Evolutionary conservation across 2,888 invertebrate species (phyloP).

Genomic region (Blastobasis lacticolella): DNA sequence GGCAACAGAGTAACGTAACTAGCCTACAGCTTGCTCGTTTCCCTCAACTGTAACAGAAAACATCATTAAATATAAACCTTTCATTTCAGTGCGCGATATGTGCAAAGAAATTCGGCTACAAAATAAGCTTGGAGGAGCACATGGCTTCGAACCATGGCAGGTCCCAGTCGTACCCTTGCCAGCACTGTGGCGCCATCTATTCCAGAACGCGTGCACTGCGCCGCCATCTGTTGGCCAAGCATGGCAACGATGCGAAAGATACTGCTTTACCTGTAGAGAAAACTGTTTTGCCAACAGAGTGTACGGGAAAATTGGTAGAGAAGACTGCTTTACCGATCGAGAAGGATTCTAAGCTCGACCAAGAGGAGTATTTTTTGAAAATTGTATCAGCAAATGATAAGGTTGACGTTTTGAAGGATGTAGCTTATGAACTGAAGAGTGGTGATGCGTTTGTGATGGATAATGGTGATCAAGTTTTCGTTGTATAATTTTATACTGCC

Average conservation of each 20-base stretch:
- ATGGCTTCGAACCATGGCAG: too few relatives aligned
- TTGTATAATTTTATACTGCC: too few relatives aligned
- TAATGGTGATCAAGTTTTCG: too few relatives aligned
- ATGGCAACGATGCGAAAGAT: conserved; percentile 23
- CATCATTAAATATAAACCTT: conserved; percentile 58
- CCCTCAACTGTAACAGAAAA: conserved; percentile 26
- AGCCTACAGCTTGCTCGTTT: conserved; percentile 49
- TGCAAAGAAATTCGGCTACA: too few relatives aligned
- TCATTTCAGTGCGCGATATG: conserved; percentile 30
- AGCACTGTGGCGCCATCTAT: conserved; percentile 46
- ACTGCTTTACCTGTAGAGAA: too few relatives aligned
- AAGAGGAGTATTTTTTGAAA: neutral
- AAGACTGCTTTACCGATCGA: too few relatives aligned
- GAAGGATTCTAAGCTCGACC: too few relatives aligned
- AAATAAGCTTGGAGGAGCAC: too few relatives aligned
- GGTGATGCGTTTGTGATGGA: too few relatives aligned
- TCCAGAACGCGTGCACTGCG: conserved; percentile 39
- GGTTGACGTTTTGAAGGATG: neutral
- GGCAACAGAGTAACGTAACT: conserved; percentile 18
- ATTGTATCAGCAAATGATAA: neutral
- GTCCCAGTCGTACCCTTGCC: conserved; percentile 20
- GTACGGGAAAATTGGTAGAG: neutral
- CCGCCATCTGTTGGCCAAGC: conserved; percentile 47
- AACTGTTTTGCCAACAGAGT: neutral
- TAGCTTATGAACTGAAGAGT: too few relatives aligned